Percentiles rank a stretch among this genome's conserved stretches.
Conservation (phyloP, 2,888 invertebrate species). For the Hartigia nigra region DNA sequence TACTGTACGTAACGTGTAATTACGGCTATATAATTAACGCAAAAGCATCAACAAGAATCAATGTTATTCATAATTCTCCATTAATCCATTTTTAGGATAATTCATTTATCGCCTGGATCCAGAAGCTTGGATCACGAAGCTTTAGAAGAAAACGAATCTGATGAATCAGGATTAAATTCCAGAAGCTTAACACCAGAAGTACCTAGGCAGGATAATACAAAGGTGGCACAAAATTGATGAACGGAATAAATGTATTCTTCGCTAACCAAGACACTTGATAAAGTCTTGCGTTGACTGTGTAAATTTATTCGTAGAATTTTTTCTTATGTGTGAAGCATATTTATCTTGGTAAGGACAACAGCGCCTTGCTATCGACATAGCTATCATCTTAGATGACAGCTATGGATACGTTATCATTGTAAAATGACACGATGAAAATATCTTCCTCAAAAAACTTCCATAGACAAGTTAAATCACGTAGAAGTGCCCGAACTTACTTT, state of each 20-base stretch:
- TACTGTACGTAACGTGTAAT: slow-evolving; percentile 72
- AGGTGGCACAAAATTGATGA: not conserved
- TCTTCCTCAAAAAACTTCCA: not conserved
- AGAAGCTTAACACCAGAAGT: not conserved
- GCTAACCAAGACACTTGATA: not conserved
- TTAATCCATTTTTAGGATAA: slow-evolving; percentile 48
- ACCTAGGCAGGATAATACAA: too few species aligned
- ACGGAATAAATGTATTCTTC: not conserved
- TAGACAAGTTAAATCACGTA: not conserved
- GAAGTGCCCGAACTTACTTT: not conserved
- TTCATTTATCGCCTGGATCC: slow-evolving; percentile 58
- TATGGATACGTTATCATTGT: not conserved
- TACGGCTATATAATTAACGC: not conserved
- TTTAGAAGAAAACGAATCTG: slow-evolving; percentile 45
- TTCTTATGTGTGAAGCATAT: not conserved
- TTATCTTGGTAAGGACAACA: not conserved
- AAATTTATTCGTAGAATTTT: not conserved
- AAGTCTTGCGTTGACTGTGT: not conserved
- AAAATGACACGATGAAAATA: not conserved
- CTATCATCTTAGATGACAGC: too few species aligned
- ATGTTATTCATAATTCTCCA: slow-evolving; percentile 6
- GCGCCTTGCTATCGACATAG: too few species aligned
- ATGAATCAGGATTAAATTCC: not conserved
- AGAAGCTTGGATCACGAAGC: slow-evolving; percentile 55
- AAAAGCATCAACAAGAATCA: not conserved